These are phyloP conservation scores for Crotalus tigris DNA, from an alignment of 2,113 vertebrate species.

Conservation along the genomic window DNA sequence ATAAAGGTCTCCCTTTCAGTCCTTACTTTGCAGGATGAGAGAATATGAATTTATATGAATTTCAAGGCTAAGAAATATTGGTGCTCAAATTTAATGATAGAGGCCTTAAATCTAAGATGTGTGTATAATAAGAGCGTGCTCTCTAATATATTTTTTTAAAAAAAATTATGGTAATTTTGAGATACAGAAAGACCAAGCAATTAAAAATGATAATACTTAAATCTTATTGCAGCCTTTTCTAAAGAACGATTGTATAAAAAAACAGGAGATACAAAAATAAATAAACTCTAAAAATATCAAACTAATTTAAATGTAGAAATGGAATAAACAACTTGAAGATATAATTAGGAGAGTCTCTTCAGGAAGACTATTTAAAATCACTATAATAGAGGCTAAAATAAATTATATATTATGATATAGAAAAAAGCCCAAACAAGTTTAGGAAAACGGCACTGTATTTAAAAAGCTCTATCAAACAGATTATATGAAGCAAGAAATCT, in stretches of 20 bases:
- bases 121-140: background rate
- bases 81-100: background rate
- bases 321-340: background rate
- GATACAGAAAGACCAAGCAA: background rate
- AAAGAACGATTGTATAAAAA: background rate
- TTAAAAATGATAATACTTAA: background rate
- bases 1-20: background rate
- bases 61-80: background rate
- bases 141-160: background rate
- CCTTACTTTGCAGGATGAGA: background rate
- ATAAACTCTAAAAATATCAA: background rate
- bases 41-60: background rate
- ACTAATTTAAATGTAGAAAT: background rate
- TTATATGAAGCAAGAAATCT: background rate
- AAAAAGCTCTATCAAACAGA: background rate
- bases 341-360: background rate
- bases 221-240: background rate
- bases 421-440: background rate
- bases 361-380: background rate
- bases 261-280: background rate
- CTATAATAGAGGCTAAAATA: constrained; percentile 13
- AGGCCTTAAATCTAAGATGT: background rate
- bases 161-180: background rate
- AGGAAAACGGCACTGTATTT: background rate
- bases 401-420: background rate